Evolutionary conservation across 2,888 invertebrate genomes (phyloP), one percentile per base, ranked within the genome.

Genomic region (Xanthorhoe designata): DNA sequence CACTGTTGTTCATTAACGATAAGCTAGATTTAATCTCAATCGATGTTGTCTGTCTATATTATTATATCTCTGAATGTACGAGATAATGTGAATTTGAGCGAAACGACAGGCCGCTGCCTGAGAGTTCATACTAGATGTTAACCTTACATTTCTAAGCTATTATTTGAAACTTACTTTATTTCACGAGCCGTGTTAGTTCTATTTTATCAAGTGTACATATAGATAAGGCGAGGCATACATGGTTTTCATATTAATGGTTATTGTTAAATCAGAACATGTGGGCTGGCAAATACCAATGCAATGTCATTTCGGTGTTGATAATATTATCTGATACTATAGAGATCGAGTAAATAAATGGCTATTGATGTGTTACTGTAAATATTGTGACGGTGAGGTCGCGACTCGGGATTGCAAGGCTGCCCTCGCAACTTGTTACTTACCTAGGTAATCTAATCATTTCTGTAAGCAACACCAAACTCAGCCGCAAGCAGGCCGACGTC

Each of bases 1-100:
- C 92, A 92, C 92, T 91, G 92, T 91, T 92, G 92, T 92, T 92
- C 92, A 92, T 92, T 92, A 92, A 88, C 86, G 89, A 85, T 92
- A 92, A 92, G 92, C 88, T 92, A 92, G 92, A 79, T 87, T 89
- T 91, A 92, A 91, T 91, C 87, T 92, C 90, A 89, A 87, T 91
- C 85, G 90, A 89, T 90, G 91, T 91, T 89, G 89, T 92, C 86
- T 91, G 89, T 92, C 90, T 91, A 90, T 91, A 89, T 91, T 90
- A 91, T 91, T 90, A 82, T 89, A 80, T 88, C 85, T 80, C 88
- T 89, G 90, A 86, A 88, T 91, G 89, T 84, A 83, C 84, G 86
- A 86, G 88, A 87, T 86, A 84, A 85, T 81, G 88, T 88, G 91
- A 91, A 91, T 89, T 90, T 91, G 91, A 89, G 91, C 91, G 92